Conservation (phyloP, 2,113 vertebrate species). For the Campylomormyrus tamandua region DNA sequence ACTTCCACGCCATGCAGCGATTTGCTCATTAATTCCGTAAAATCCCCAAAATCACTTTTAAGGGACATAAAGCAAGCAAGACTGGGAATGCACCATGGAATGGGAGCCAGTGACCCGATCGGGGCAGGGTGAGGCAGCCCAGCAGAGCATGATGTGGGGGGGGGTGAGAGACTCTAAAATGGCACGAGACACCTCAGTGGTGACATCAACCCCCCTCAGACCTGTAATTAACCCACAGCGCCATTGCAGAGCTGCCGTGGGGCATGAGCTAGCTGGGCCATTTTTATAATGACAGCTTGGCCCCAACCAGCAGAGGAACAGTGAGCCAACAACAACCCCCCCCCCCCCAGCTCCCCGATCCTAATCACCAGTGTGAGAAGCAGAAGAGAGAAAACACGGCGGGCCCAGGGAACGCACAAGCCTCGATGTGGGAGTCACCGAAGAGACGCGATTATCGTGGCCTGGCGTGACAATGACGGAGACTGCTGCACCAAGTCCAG, state of each 20-base stretch:
- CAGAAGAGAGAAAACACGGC: conserved; percentile 28
- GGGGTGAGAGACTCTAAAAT: neutral
- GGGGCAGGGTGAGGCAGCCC: neutral
- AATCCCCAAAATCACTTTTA: conserved; percentile 30
- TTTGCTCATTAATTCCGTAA: conserved; percentile 5
- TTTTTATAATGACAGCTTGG: conserved; percentile 58
- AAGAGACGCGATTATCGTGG: neutral
- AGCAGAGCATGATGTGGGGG: neutral
- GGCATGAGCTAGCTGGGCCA: conserved; percentile 37
- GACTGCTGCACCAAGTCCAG: neutral
- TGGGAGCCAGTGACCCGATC: neutral
- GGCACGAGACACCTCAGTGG: conserved; percentile 43
- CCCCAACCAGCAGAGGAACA: conserved; percentile 24
- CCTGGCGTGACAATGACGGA: too few species aligned
- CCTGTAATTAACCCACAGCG: conserved; percentile 62
- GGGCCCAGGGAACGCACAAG: conserved; percentile 20
- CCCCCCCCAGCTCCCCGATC: conserved; percentile 31
- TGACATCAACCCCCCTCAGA: conserved; percentile 57
- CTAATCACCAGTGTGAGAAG: conserved; percentile 52
- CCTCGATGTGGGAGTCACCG: neutral
- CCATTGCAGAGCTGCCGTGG: conserved; percentile 45
- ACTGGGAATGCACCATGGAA: neutral
- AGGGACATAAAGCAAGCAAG: neutral
- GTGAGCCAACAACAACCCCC: conserved; percentile 14
- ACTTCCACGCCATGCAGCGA: neutral